These are phyloP conservation scores for Amazona ochrocephala DNA, from an alignment of 2,797 vertebrate genomes.

Conservation along the genomic window DNA sequence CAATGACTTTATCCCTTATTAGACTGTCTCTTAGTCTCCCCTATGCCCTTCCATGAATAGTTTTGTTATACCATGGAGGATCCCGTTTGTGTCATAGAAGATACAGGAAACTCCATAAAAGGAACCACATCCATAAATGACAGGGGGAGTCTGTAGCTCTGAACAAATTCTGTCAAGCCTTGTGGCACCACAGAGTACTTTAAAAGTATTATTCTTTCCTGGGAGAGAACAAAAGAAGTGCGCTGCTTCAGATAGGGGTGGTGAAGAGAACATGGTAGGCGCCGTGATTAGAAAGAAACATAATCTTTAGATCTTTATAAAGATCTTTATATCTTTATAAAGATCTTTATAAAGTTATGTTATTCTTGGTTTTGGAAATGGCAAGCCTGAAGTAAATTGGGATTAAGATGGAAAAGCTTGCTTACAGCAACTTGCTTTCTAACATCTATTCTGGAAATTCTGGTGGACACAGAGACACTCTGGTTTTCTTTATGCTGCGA, in stretches of 20 bases:
- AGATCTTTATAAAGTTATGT: constrained; percentile 39
- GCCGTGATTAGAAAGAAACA: constrained; percentile 22
- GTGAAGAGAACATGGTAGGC: background rate
- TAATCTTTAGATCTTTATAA: background rate
- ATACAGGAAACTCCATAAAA: background rate
- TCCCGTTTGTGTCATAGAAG: background rate
- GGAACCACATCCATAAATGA: background rate
- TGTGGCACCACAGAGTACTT: background rate
- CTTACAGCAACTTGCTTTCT: constrained; percentile 10
- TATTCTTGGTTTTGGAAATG: constrained; percentile 40
- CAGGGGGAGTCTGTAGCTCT: background rate
- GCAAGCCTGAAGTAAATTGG: constrained; percentile 32
- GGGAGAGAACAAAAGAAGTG: background rate
- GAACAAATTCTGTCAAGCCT: background rate
- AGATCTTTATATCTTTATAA: background rate
- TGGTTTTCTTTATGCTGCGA: background rate
- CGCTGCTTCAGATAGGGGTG: background rate
- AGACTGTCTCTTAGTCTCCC: background rate
- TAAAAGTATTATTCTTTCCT: constrained; percentile 32
- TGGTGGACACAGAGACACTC: background rate
- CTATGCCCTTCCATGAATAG: background rate
- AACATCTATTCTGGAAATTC: background rate
- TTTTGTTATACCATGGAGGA: background rate
- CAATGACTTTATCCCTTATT: background rate
- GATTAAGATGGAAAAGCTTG: background rate